A percentile compares a stretch with the other conserved stretches of the same genome.
Conservation (phyloP, 1,140 invertebrate species). For the Phenacoccus solenopsis region DNA sequence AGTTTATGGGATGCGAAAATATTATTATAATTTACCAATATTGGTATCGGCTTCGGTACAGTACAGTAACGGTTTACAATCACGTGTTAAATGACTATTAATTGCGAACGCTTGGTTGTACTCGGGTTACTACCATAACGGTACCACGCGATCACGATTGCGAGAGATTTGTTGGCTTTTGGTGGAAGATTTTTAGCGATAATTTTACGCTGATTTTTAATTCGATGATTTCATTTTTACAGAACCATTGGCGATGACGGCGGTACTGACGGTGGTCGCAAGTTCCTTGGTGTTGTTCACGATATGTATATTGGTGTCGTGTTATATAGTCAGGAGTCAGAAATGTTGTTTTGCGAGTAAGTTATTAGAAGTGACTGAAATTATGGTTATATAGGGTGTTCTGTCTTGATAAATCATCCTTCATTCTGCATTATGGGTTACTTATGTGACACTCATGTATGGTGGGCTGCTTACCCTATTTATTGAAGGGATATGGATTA, state of each 20-base stretch:
- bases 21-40: too few species aligned
- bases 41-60: too few species aligned
- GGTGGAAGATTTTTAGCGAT: neutral
- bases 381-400: too few species aligned
- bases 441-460: too few species aligned
- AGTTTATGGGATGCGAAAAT: too few species aligned
- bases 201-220: too few species aligned
- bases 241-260: slow-evolving; percentile 51
- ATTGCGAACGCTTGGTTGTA: neutral
- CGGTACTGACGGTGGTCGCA: slow-evolving; percentile 44
- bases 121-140: neutral
- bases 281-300: slow-evolving; percentile 43
- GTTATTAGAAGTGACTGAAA: too few species aligned
- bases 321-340: slow-evolving; percentile 46
- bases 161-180: too few species aligned
- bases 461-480: too few species aligned
- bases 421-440: too few species aligned
- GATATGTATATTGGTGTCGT: slow-evolving; percentile 40
- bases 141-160: neutral
- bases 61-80: neutral
- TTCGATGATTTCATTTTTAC: slow-evolving; percentile 28
- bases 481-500: too few species aligned
- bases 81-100: neutral
- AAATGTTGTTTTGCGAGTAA: slow-evolving; percentile 54
- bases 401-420: too few species aligned